A percentile compares a stretch with the other conserved stretches of the same genome.
Conservation (phyloP, 2,888 invertebrate genomes). For the Catocala fraxini region DNA sequence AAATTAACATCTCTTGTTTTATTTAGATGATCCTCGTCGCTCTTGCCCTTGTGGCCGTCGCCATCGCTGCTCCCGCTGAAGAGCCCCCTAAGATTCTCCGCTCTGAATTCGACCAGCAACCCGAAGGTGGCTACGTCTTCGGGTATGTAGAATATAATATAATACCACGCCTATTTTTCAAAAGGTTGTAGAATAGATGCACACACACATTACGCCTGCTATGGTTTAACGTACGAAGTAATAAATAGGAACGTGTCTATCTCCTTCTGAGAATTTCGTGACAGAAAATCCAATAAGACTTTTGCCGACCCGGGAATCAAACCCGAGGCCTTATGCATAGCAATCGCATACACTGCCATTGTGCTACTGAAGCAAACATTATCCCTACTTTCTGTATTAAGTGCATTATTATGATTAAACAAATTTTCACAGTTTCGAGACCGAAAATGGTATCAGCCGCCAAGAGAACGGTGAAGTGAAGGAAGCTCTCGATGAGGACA, state of each 20-base stretch:
- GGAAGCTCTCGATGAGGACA: constrained; percentile 84
- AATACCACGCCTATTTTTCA: too few relatives aligned
- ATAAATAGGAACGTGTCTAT: too few relatives aligned
- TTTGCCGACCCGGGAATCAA: too few relatives aligned
- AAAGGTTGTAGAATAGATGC: too few relatives aligned
- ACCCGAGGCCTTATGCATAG: too few relatives aligned
- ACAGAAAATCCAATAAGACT: too few relatives aligned
- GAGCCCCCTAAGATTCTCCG: not conserved
- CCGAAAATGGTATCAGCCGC: not conserved
- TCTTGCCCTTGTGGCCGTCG: constrained; percentile 32
- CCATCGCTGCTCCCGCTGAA: constrained; percentile 18
- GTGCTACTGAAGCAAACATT: too few relatives aligned
- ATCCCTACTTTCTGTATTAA: not conserved
- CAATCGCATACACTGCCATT: too few relatives aligned
- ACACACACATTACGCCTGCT: too few relatives aligned
- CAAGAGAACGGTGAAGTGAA: constrained; percentile 80
- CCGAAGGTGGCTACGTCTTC: constrained; percentile 21
- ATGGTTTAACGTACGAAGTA: too few relatives aligned
- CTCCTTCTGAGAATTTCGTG: too few relatives aligned
- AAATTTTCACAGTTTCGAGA: constrained; percentile 22
- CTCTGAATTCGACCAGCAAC: not conserved
- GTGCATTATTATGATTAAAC: not conserved
- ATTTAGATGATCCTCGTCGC: constrained; percentile 27
- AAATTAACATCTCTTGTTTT: too few relatives aligned
- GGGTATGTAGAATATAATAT: constrained; percentile 14